These are phyloP conservation scores for Syrrhaptes paradoxus DNA, from an alignment of 2,113 vertebrate genomes.

Conservation along the genomic window DNA sequence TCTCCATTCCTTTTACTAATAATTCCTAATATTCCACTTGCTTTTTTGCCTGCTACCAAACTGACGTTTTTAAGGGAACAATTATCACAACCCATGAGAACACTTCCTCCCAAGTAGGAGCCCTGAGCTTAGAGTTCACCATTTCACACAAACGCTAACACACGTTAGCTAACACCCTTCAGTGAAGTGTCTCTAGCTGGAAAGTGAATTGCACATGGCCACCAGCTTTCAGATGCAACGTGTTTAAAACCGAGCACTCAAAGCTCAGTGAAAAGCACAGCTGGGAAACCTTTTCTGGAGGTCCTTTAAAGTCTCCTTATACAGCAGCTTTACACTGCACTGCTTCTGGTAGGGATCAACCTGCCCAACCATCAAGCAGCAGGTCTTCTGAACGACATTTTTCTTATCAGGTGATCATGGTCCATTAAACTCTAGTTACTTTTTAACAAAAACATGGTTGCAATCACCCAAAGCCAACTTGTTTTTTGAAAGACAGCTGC, in stretches of 20 bases:
- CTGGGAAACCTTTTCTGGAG: not conserved
- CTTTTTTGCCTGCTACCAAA: not conserved
- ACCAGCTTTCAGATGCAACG: not conserved
- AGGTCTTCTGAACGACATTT: not conserved
- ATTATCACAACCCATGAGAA: not conserved
- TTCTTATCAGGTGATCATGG: not conserved
- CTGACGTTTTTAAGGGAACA: not conserved
- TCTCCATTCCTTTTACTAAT: not conserved
- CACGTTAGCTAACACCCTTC: not conserved
- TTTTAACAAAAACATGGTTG: not conserved
- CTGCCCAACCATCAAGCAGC: not conserved
- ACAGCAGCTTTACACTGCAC: not conserved
- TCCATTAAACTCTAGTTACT: not conserved
- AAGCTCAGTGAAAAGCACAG: not conserved
- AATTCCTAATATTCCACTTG: not conserved
- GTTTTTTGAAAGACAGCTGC: not conserved
- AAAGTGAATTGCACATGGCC: not conserved
- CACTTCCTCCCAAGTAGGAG: not conserved
- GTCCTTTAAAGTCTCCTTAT: not conserved
- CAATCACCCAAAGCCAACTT: not conserved
- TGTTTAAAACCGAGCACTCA: not conserved
- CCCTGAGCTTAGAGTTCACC: not conserved
- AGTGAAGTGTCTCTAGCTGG: not conserved
- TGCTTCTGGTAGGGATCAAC: not conserved
- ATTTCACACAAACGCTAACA: not conserved